A percentile compares a stretch with the other conserved stretches of the same genome.
phyloP scores from a whole-genome alignment of 92 coral and sea anemone genomes.

The Nematostella vectensis region DNA sequence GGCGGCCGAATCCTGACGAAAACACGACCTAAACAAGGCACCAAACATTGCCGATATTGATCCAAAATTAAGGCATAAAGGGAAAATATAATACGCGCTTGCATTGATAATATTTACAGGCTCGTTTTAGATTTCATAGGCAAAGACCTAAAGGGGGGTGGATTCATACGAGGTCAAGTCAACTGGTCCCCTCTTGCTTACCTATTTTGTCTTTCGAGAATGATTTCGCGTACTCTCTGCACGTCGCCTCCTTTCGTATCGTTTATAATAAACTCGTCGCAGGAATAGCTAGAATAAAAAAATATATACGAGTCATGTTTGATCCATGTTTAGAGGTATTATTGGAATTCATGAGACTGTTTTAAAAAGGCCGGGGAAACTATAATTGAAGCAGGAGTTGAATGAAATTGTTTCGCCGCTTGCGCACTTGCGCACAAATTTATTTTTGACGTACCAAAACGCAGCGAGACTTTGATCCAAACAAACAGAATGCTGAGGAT shows the following conservation, averaged over 20 bases:
- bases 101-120: too few relatives aligned
- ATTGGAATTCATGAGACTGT: background rate
- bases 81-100: too few relatives aligned
- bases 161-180: too few relatives aligned
- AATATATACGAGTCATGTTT: too few relatives aligned
- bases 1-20: background rate
- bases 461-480: slow-evolving; percentile 83
- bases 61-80: too few relatives aligned
- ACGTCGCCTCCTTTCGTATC: slow-evolving; percentile 87
- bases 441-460: slow-evolving; percentile 85
- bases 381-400: too few relatives aligned
- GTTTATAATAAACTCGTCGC: slow-evolving; percentile 93
- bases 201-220: slow-evolving; percentile 74
- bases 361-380: background rate
- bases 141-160: too few relatives aligned
- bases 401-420: background rate
- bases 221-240: slow-evolving; percentile 72
- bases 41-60: too few relatives aligned
- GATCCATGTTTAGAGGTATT: background rate
- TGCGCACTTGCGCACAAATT: too few relatives aligned
- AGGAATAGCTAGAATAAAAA: slow-evolving; percentile 62
- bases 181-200: too few relatives aligned
- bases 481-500: slow-evolving; percentile 78
- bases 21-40: background rate
- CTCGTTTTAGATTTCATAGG: too few relatives aligned